Evolutionary conservation across 2,113 vertebrate genomes (phyloP), one percentile per base, ranked within the genome.

Genomic region (Melospiza melodia): DNA sequence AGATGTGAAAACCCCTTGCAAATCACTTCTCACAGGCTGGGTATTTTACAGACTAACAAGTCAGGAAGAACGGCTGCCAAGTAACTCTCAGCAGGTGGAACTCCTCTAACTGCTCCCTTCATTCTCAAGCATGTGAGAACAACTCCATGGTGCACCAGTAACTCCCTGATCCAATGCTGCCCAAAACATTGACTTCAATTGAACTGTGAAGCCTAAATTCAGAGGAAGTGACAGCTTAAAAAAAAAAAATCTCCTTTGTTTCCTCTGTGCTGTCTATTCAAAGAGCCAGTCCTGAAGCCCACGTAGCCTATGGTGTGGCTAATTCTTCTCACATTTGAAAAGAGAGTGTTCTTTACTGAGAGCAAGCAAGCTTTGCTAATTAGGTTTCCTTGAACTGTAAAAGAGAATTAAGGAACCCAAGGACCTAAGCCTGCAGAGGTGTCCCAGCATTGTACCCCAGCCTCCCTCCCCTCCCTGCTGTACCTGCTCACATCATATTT

Each of bases 401-500:
- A 41, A 41, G 39, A 41, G 39, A 41, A 41, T 6, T 13, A 13
- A 41, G 39, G 39, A 41, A 41, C 39, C 39, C 5, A 41, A 41
- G 12, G 39, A 41, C 5, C 39, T 41, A 41, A 41, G 39, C 39
- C 2, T 41, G 39, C 39, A 13, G 39, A 41, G 39, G 39, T 41
- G 39, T 41, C 39, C 39, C 39, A 41, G 39, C 39, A 41, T 41
- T 41, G 39, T 41, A 41, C 39, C 39, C 39, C 39, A 41, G 48
- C 2, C 57, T 67, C 52, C 28, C 65, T 37, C 22, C 43, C 18
- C 37, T 12, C 10, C 58, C 51, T 87, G 22, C 62, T 31, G 35
- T 98, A 99, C 98, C 98, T 98, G 87, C 94, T 97, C 49, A 98
- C 16, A 52, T 98, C 96, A 2, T 98, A 97, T 12, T 98, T 97